Percentiles rank a stretch among this genome's conserved stretches.
Evolutionary conservation across 2,888 invertebrate genomes (phyloP).

Genomic region (Gymnoscelis rufifasciata): DNA sequence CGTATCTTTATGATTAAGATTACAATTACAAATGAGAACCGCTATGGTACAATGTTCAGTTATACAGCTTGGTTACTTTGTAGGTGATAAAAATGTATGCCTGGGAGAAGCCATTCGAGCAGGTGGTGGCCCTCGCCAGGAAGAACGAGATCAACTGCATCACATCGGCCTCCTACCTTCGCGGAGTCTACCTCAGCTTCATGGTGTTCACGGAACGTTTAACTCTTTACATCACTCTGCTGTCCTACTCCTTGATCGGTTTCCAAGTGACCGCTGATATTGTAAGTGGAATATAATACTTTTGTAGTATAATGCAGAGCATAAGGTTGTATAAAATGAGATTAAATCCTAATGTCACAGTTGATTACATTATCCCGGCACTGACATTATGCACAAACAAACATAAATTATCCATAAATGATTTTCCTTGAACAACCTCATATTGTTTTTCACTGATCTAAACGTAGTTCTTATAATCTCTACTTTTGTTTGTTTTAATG

Average conservation of each 20-base stretch:
- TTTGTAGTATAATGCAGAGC: background rate
- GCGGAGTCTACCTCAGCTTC: slow-evolving; percentile 82
- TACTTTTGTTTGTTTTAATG: too few species aligned
- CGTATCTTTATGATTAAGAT: too few species aligned
- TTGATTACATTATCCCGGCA: too few species aligned
- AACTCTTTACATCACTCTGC: slow-evolving; percentile 88
- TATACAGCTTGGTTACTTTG: background rate
- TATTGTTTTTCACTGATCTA: too few species aligned
- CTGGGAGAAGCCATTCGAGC: slow-evolving; percentile 94
- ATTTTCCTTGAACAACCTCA: too few species aligned
- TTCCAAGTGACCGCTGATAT: slow-evolving; percentile 78
- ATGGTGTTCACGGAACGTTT: slow-evolving; percentile 92
- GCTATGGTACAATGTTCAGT: background rate
- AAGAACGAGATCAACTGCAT: slow-evolving; percentile 82
- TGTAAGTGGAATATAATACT: slow-evolving; percentile 41
- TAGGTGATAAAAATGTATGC: slow-evolving; percentile 98
- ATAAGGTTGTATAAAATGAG: too few species aligned
- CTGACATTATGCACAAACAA: background rate
- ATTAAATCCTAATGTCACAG: too few species aligned
- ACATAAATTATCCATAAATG: too few species aligned
- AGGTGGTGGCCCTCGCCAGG: slow-evolving; percentile 87
- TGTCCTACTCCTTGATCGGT: slow-evolving; percentile 86
- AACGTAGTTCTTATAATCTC: too few species aligned
- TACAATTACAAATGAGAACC: too few species aligned
- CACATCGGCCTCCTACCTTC: slow-evolving; percentile 81